Evolutionary conservation across 35 echinoderm and acorn worm species (phyloP).

Genomic region (Antedon bifida): DNA sequence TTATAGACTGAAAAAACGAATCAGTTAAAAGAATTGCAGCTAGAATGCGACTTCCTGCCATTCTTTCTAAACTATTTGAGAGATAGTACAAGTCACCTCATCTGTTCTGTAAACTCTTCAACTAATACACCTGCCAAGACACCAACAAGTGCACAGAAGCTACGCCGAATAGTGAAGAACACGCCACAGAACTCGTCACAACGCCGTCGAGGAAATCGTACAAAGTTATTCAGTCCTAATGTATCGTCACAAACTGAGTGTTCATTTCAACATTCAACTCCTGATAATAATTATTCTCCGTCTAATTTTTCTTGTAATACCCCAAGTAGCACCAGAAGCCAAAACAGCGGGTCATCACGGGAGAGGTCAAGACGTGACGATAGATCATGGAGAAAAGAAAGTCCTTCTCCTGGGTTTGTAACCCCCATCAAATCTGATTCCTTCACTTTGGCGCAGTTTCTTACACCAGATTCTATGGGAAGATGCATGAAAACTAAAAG

Average conservation of each 20-base stretch:
- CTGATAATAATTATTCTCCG: not conserved
- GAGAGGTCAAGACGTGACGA: not conserved
- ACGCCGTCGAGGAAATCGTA: not conserved
- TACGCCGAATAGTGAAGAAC: not conserved
- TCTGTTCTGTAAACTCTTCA: conserved; percentile 15
- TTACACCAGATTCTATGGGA: conserved; percentile 17
- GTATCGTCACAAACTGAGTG: not conserved
- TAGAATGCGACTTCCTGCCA: conserved; percentile 29
- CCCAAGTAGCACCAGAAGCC: not conserved
- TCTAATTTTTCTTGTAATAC: not conserved
- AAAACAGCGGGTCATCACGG: not conserved
- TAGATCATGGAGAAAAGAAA: not conserved
- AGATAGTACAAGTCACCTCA: conserved; percentile 36
- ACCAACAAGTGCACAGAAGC: conserved; percentile 32
- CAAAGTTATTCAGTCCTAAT: not conserved
- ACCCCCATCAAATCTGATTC: conserved; percentile 7
- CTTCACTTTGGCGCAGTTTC: conserved; percentile 9
- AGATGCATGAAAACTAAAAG: not conserved
- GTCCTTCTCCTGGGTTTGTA: not conserved
- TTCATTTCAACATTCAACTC: not conserved
- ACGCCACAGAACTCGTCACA: no score
- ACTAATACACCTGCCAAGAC: conserved; percentile 33
- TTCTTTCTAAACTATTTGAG: conserved; percentile 43
- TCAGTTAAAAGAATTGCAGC: not conserved
- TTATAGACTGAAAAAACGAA: not conserved